Conservation (phyloP, 2,888 invertebrate genomes). For the Leucania comma region DNA sequence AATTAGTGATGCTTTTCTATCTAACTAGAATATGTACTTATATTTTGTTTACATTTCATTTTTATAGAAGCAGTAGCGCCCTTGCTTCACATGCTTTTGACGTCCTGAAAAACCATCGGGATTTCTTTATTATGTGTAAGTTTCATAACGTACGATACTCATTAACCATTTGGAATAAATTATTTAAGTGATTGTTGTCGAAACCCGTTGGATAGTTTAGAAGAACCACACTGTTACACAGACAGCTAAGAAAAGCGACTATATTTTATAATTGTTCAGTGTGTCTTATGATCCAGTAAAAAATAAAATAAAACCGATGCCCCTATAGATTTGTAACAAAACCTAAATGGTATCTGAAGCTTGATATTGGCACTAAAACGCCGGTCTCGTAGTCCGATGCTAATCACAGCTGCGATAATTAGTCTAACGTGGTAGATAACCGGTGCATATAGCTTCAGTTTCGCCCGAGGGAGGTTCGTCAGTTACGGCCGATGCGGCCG, state of each 20-base stretch:
- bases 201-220: neutral
- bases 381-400: conserved; percentile 14
- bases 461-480: conserved; percentile 64
- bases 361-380: conserved; percentile 33
- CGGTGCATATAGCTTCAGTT: conserved; percentile 40
- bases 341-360: conserved; percentile 12
- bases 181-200: neutral
- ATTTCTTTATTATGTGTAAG: neutral
- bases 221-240: neutral
- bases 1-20: neutral
- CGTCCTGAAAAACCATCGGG: neutral
- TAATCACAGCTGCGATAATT: conserved; percentile 49
- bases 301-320: neutral
- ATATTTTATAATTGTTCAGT: neutral
- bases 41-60: neutral
- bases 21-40: neutral
- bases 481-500: conserved; percentile 72
- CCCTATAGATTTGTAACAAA: neutral
- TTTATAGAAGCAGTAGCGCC: neutral
- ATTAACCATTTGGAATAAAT: neutral
- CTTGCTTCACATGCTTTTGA: neutral
- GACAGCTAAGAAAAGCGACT: neutral
- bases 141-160: neutral
- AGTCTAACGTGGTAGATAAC: conserved; percentile 54
- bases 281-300: neutral